Evolutionary conservation across 2,888 invertebrate genomes (phyloP).

Genomic region (Fragum whitleyi): DNA sequence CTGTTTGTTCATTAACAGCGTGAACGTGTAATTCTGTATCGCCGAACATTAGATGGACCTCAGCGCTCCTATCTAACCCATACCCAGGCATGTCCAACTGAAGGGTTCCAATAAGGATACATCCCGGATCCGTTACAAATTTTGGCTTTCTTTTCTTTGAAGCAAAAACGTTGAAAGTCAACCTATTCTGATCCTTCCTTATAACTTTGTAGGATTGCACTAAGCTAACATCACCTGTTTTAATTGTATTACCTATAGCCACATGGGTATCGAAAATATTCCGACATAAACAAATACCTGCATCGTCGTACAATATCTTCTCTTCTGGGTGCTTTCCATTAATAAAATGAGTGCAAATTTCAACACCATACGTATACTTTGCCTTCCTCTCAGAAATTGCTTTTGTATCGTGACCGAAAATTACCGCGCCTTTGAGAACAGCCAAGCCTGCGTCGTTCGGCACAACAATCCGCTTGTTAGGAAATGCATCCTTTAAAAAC

Average conservation of each 20-base stretch:
- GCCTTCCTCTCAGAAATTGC: slow-evolving; percentile 56
- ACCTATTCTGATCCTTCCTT: slow-evolving; percentile 22
- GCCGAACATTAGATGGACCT: slow-evolving; percentile 64
- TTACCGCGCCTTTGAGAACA: slow-evolving; percentile 66
- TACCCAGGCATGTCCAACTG: slow-evolving; percentile 32
- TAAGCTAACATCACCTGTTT: slow-evolving; percentile 45
- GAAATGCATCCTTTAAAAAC: slow-evolving; percentile 19
- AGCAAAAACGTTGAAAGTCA: slow-evolving; percentile 48
- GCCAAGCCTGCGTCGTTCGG: slow-evolving; percentile 65
- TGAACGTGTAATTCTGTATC: slow-evolving; percentile 62
- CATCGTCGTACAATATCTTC: slow-evolving; percentile 35
- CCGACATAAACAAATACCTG: slow-evolving; percentile 42
- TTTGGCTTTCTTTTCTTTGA: slow-evolving; percentile 51
- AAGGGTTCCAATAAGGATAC: slow-evolving; percentile 51
- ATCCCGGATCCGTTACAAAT: slow-evolving; percentile 50
- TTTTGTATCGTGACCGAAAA: slow-evolving; percentile 63
- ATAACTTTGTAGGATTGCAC: slow-evolving; percentile 38
- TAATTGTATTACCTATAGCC: slow-evolving; percentile 47
- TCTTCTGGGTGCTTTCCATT: slow-evolving; percentile 46
- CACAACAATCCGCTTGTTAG: slow-evolving; percentile 50
- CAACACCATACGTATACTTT: slow-evolving; percentile 63
- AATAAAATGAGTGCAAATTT: slow-evolving; percentile 33
- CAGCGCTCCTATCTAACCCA: slow-evolving; percentile 41
- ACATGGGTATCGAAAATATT: slow-evolving; percentile 61
- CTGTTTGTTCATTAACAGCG: slow-evolving; percentile 50